Conservation (phyloP, 2,113 vertebrate genomes). For the Oreochromis spilurus region DNA sequence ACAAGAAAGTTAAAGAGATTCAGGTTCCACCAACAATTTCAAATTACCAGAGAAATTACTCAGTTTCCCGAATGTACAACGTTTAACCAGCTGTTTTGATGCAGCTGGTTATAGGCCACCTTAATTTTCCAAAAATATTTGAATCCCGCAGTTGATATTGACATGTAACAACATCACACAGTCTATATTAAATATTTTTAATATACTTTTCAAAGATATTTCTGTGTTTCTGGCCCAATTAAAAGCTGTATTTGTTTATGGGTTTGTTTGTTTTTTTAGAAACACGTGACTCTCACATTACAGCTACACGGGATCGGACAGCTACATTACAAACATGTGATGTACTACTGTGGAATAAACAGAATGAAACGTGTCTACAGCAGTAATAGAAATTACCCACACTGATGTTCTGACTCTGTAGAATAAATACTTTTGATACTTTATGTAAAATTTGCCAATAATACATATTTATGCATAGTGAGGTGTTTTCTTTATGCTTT, state of each 20-base stretch:
- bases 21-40: background rate
- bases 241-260: background rate
- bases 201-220: background rate
- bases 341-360: background rate
- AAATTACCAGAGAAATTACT: background rate
- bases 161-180: background rate
- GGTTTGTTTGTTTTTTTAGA: background rate
- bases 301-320: background rate
- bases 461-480: background rate
- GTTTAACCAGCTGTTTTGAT: background rate
- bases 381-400: background rate
- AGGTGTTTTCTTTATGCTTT: background rate
- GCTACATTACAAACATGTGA: background rate
- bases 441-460: background rate
- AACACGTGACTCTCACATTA: background rate
- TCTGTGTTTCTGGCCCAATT: background rate
- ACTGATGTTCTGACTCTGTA: background rate
- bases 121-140: background rate
- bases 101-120: background rate
- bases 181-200: background rate
- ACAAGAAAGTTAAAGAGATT: background rate
- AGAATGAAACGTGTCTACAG: background rate
- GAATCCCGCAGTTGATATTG: background rate
- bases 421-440: background rate
- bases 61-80: background rate